phyloP scores from a whole-genome alignment of 2,797 vertebrate species.

The Pseudotriccus pelzelni region DNA sequence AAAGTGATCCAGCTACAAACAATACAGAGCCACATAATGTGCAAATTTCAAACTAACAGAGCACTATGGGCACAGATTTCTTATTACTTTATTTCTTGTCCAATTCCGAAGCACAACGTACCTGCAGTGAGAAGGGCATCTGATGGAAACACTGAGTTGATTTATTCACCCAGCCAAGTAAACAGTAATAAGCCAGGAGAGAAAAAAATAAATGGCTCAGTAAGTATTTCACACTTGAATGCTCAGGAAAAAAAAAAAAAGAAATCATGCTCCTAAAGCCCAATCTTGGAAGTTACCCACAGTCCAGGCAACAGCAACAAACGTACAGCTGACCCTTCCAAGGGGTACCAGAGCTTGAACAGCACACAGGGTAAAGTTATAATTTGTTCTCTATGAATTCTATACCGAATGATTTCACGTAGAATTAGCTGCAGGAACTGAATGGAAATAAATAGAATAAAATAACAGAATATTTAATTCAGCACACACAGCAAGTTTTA shows the following conservation, averaged over 20 bases:
- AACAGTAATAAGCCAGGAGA: background rate
- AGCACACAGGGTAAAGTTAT: background rate
- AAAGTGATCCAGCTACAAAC: background rate
- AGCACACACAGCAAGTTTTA: background rate
- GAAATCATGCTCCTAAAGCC: background rate
- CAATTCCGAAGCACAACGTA: background rate
- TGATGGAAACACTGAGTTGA: background rate
- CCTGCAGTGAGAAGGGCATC: background rate
- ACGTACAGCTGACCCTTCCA: background rate
- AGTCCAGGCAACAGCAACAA: background rate
- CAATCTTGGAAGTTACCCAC: background rate
- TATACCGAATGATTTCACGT: background rate
- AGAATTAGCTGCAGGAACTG: background rate
- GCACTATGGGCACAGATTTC: background rate
- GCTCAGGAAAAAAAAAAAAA: background rate
- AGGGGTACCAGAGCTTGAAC: background rate
- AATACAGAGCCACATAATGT: accelerated
- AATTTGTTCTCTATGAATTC: background rate
- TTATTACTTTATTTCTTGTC: background rate
- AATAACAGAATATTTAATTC: conserved; percentile 18
- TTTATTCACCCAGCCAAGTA: background rate
- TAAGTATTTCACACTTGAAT: background rate
- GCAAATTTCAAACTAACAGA: background rate
- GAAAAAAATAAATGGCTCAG: background rate
- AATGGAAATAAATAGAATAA: background rate